A percentile compares a stretch with the other conserved stretches of the same genome.
Conservation (phyloP, 2,113 vertebrate genomes). For the chimpanzee (Pan troglodytes) region DNA sequence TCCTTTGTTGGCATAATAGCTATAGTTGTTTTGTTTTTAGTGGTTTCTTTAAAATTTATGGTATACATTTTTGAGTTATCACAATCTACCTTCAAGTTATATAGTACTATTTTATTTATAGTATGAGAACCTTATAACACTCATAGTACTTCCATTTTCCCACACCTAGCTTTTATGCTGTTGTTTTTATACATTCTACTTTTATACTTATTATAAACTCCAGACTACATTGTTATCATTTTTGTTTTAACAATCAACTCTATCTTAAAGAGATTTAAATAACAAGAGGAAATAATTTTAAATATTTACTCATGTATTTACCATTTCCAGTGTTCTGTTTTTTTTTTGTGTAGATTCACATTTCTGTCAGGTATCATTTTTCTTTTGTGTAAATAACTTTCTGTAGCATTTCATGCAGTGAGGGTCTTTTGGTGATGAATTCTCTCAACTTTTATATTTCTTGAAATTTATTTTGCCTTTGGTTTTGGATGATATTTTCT, state of each 20-base stretch:
- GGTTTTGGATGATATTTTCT: background rate
- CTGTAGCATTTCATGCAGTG: background rate
- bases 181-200: background rate
- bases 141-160: background rate
- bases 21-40: background rate
- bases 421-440: background rate
- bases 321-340: background rate
- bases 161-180: background rate
- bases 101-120: background rate
- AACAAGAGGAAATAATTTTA: background rate
- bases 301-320: background rate
- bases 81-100: background rate
- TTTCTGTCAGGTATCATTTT: background rate
- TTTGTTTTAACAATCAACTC: background rate
- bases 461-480: background rate
- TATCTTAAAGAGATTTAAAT: background rate
- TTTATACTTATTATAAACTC: background rate
- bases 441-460: background rate
- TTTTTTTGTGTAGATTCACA: background rate
- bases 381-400: background rate
- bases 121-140: background rate
- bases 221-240: background rate
- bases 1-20: background rate
- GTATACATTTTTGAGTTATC: background rate
- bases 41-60: background rate